Evolutionary conservation across 2,888 invertebrate genomes (phyloP), one percentile per base, ranked within the genome.

Genomic region (Caenorhabditis virilis): DNA sequence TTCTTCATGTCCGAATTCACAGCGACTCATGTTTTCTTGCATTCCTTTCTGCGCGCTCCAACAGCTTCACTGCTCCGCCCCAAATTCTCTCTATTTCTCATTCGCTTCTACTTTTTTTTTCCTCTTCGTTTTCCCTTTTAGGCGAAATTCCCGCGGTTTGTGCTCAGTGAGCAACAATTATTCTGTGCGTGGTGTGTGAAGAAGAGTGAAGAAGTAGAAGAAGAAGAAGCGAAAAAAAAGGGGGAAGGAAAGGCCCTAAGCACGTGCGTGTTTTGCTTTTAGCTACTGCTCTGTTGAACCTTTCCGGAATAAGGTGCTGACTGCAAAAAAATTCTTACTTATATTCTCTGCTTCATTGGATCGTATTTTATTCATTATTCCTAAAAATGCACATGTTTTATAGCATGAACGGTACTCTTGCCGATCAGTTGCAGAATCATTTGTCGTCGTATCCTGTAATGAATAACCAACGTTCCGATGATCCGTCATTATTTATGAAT

Each of bases 321-420:
- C 16, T 7, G 7, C 16, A 2, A 7, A 38, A 38, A 38, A 7
- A 38, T 38, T 38, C 4, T 38, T 36, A n/a, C 36, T 36, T 9
- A 13, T 36, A 7, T 30, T 30, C 30, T 30, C n/a, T n/a, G n/a
- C n/a, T 11, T 38, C 20, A 7, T 38, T 20, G 3, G 4, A 20
- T 38, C 6, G 38, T 20, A 38, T 6, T 23, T 20, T 5, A 16
- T 7, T 39, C 5, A 11, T 42, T 15, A 18, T 27, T 30, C 15
- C 23, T n/a, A 3, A 30, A 18, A 56, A 63, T 63, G 62, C 62
- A 63, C 13, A 22, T 57, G 18, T 66, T 66, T 68, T 65, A 67
- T 53, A 68, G 67, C 58, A 71, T 71, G 67, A 71, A 68, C 53
- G 71, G 71, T 51, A 61, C 61, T 23, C 35, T 71, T 54, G 65